Base-by-base conservation (phyloP, 2,113 vertebrate species). In the Platichthys stellatus region DNA sequence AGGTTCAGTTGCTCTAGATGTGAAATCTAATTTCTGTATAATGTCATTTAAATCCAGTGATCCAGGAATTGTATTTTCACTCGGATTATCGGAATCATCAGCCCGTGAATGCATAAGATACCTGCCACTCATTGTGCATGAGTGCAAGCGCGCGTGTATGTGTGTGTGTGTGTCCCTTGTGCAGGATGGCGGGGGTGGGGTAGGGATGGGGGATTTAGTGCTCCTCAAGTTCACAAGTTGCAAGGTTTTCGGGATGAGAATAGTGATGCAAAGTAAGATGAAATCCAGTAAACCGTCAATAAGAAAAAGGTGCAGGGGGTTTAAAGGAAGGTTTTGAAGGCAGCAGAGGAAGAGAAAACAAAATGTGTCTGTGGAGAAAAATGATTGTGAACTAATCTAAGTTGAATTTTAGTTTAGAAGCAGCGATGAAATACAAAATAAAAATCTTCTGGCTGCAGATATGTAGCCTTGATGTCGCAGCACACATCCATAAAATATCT, bases 1-100 rank as follows among this genome's bases (percentile, higher is more conserved):
- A 78, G 85, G 84, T 90, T 93, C 83, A 82, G 87, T 90, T 91
- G 86, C 89, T 88, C 76, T 77, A 86, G 83, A 93, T 92, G 89
- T 87, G 87, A 91, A 94, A 92, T 93, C 88, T 91, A 85, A 93
- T 94, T 94, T 92, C 91, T 89, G 91, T 92, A 93, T 92, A 93
- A 92, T 93, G 92, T 93, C 89, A 94, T 92, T 95, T 92, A 94
- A 94, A 93, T 93, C 93, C 92, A 71, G 86, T 86, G 84, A 90
- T 93, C 86, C 88, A 87, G 87, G 87, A 90, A 90, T 91, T 92
- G 85, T 90, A 93, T 93, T 92, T 90, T 85, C 93, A 92, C 84
- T 90, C 56, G 84, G 92, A 93, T 94, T 93, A 93, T 93, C 83
- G 68, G 90, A 95, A 91, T 91, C 90, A 89, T 91, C 90, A 90